Conservation (phyloP, 2,888 invertebrate genomes). For the Andrena dorsata region DNA sequence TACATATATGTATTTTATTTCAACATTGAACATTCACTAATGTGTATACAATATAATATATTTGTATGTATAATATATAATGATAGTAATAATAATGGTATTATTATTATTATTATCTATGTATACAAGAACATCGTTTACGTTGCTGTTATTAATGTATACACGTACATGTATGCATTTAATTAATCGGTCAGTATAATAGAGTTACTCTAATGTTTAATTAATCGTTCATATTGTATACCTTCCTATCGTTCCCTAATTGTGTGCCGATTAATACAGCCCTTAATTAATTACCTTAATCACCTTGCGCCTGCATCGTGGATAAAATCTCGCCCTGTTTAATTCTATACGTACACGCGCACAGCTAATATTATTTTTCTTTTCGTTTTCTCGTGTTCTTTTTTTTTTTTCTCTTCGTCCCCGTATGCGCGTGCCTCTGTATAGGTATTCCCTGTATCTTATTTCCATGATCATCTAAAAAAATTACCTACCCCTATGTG, state of each 20-base stretch:
- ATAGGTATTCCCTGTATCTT: conserved; percentile 65
- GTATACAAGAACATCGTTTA: conserved; percentile 68
- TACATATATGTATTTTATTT: conserved; percentile 82
- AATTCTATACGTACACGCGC: conserved; percentile 56
- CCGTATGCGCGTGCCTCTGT: conserved; percentile 28
- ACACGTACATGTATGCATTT: conserved; percentile 43
- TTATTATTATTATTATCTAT: conserved; percentile 74
- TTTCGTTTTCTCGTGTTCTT: background rate
- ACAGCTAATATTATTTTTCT: conserved; percentile 59
- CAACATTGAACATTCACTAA: conserved; percentile 83
- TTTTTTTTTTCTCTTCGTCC: conserved; percentile 13
- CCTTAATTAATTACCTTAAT: conserved; percentile 50
- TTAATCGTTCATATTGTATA: conserved; percentile 61
- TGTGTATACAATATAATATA: conserved; percentile 66
- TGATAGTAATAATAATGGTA: conserved; percentile 47
- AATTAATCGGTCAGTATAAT: conserved; percentile 46
- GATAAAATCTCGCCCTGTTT: conserved; percentile 53
- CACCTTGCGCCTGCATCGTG: conserved; percentile 31
- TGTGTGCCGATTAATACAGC: conserved; percentile 55
- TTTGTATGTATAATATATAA: conserved; percentile 59
- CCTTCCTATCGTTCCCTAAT: conserved; percentile 62
- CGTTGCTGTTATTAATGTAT: conserved; percentile 62
- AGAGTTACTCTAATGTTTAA: conserved; percentile 48
- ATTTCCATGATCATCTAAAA: conserved; percentile 59
- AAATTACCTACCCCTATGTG: conserved; percentile 59